phyloP scores from a whole-genome alignment of 2,888 invertebrate genomes.

The Onchidella celtica region DNA sequence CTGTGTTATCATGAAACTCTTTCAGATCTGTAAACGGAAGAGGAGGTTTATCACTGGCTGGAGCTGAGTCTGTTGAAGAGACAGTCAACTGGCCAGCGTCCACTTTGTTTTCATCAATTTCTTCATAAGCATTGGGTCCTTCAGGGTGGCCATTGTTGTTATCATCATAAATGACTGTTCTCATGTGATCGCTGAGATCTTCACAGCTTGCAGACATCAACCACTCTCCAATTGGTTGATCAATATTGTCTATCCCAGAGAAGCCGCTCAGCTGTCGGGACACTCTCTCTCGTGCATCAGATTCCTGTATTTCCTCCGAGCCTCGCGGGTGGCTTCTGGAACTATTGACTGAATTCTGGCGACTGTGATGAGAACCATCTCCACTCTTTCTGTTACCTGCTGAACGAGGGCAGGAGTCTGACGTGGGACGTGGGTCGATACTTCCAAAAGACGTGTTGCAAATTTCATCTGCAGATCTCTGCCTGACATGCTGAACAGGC shows the following conservation, averaged over 20 bases:
- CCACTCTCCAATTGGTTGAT: slow-evolving; percentile 45
- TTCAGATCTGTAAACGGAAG: slow-evolving; percentile 69
- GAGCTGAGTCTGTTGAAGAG: slow-evolving; percentile 4
- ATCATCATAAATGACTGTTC: slow-evolving; percentile 56
- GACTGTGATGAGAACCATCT: background rate
- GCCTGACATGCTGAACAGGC: slow-evolving; percentile 56
- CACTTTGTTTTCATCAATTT: background rate
- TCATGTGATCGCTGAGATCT: slow-evolving; percentile 67
- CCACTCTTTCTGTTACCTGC: background rate
- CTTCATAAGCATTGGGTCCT: slow-evolving; percentile 9
- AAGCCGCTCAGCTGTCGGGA: slow-evolving; percentile 13
- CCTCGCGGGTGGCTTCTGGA: background rate
- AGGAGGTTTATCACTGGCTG: slow-evolving; percentile 56
- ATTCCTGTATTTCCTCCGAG: background rate
- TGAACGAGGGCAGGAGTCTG: background rate
- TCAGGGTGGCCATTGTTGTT: slow-evolving; percentile 45
- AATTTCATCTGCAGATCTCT: slow-evolving; percentile 58
- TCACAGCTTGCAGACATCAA: slow-evolving; percentile 69
- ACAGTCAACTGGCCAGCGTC: slow-evolving; percentile 21
- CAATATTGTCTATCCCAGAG: slow-evolving; percentile 20
- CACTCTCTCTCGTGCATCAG: background rate
- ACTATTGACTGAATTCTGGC: background rate
- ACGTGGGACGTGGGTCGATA: background rate
- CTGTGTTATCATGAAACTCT: slow-evolving; percentile 64
- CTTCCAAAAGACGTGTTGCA: slow-evolving; percentile 7